Conservation (phyloP, 2,113 vertebrate genomes). For the Penelope pileata region DNA sequence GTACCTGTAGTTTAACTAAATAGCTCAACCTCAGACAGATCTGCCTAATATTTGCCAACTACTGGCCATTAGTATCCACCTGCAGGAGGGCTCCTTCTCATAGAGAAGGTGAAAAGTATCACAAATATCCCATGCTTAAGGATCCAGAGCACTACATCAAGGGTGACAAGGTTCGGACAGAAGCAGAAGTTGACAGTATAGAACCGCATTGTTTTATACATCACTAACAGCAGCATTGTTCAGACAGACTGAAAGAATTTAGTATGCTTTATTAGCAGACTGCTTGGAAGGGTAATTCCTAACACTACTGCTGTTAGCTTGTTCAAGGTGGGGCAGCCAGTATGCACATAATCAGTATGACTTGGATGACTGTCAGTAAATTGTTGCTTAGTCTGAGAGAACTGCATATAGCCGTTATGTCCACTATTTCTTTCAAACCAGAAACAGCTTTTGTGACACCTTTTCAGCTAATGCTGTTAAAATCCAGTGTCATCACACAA, state of each 20-base stretch:
- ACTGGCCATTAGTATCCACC: neutral
- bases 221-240: neutral
- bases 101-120: neutral
- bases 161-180: neutral
- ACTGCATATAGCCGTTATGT: neutral
- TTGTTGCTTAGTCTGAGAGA: neutral
- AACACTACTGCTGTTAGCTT: neutral
- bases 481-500: neutral
- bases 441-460: neutral
- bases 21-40: neutral
- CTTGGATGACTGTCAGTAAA: neutral
- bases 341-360: fast-evolving
- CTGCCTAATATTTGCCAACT: neutral
- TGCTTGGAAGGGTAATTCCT: neutral
- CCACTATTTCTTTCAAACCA: neutral
- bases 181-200: neutral
- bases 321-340: neutral
- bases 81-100: neutral
- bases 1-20: neutral
- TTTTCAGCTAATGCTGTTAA: neutral
- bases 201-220: neutral
- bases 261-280: neutral
- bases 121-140: neutral
- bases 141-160: neutral
- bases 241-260: neutral